Evolutionary conservation across 2,797 vertebrate species (phyloP), one percentile per base, ranked within the genome.

Genomic region (Tolypeutes matacus): DNA sequence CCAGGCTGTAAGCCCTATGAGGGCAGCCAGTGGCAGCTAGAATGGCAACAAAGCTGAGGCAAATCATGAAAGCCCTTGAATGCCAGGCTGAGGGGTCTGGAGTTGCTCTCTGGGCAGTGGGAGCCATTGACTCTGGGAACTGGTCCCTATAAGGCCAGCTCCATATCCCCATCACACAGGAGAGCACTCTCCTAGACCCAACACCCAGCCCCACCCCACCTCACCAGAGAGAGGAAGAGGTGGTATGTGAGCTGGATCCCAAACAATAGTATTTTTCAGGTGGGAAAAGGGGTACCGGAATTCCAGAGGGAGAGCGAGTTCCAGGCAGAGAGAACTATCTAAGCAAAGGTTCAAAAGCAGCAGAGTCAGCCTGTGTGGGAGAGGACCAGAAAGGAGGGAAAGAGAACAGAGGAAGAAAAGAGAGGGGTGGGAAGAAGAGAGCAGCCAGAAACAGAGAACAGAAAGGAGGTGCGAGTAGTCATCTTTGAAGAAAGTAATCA

Each of bases 1-100:
- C n/a, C n/a, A n/a, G n/a, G n/a, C n/a, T n/a, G n/a, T n/a, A 21
- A 76, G 51, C 0, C 29, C n/a, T 31, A 20, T 56, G 34, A 87
- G 46, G 36, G 25, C 5, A 3, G 8, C 1, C 2, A 53, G 53
- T 29, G 42, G 13, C 20, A 23, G 14, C 4, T 5, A 2, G 9
- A 20, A 53, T 29, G 20, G 15, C 14, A 53, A 91, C 27, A 14
- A 31, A 70, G 56, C 60, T 4, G 34, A 81, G 60, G 36, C 51
- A 65, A 36, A 21, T 20, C 25, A 34, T 0, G 2, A 39, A 51
- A 80, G 56, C 36, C 49, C 56, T 15, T 9, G 9, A n/a, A 72
- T 11, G 2, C 14, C 49, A 15, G 18, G 65, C 34, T 0, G 1
- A 51, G 34, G 29, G 13, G 12, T 34, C 72, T 46, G 29, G 84